Evolutionary conservation across 2,113 vertebrate genomes (phyloP).

Genomic region (Mus musculus): GRCm39 chr7:121310001-121310500

Average conservation of each 20-base stretch:
- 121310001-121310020: background rate
- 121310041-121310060: background rate
- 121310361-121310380: background rate
- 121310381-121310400: background rate
- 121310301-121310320: background rate
- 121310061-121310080: background rate
- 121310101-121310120: background rate
- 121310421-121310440: background rate
- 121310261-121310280: background rate
- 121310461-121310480: background rate
- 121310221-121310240: background rate
- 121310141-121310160: background rate
- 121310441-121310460: background rate
- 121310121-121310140: background rate
- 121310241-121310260: background rate
- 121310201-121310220: background rate
- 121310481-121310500: background rate
- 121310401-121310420: background rate
- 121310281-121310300: background rate
- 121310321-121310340: background rate
- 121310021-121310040: conserved; percentile 59
- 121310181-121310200: background rate
- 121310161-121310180: background rate
- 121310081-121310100: background rate
- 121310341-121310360: background rate